Percentiles rank a stretch among this genome's conserved stretches.
Evolutionary conservation across 2,113 vertebrate species (phyloP).

Genomic region (Larimichthys crocea): DNA sequence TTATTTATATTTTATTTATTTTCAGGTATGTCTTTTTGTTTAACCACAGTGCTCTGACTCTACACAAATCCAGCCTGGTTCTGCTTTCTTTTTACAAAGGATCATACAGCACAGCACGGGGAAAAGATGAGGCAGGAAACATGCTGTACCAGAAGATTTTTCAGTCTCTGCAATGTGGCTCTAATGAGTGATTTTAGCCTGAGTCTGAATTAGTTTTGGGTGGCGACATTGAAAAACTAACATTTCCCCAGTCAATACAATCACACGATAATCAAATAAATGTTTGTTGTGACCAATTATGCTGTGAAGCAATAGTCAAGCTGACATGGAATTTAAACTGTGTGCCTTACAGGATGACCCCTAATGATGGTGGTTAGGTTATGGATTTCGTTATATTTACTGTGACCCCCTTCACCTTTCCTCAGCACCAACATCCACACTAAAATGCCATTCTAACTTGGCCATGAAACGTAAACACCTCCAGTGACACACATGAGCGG

Average conservation of each 20-base stretch:
- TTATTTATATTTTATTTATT: conserved; percentile 26
- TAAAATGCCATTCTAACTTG: background rate
- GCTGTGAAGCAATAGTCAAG: background rate
- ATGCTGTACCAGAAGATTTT: conserved; percentile 1
- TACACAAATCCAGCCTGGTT: background rate
- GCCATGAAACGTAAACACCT: background rate
- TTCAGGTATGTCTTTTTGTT: conserved; percentile 40
- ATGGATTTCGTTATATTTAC: background rate
- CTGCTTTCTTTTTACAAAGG: background rate
- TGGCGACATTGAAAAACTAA: background rate
- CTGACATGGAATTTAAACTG: background rate
- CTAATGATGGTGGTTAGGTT: background rate
- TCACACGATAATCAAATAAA: background rate
- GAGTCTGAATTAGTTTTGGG: too few relatives aligned
- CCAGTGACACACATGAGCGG: background rate
- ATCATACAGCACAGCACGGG: background rate
- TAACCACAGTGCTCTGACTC: background rate
- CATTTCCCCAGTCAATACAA: background rate
- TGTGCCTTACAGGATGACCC: background rate
- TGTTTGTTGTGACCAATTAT: background rate
- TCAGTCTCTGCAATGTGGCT: background rate
- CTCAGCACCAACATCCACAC: background rate
- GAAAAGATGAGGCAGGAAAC: conserved; percentile 5
- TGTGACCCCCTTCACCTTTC: background rate
- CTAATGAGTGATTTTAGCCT: background rate